phyloP scores from a whole-genome alignment of 2,113 vertebrate genomes.

The Rhinichthys klamathensis region DNA sequence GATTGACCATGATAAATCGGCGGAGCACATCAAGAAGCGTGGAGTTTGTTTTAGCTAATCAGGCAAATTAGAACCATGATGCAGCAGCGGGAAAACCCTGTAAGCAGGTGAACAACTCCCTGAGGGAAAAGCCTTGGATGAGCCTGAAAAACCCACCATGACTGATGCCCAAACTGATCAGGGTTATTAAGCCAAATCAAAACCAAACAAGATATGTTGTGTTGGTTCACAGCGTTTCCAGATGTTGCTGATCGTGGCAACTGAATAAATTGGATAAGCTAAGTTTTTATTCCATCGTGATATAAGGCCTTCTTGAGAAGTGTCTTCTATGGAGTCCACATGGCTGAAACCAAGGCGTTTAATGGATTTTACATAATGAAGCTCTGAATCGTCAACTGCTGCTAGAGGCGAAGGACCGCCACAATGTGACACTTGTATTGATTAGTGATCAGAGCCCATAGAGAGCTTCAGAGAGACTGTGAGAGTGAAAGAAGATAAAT shows the following conservation, averaged over 20 bases:
- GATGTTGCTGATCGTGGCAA: conserved; percentile 44
- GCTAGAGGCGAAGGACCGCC: background rate
- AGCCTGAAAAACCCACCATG: conserved; percentile 70
- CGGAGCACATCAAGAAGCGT: conserved; percentile 22
- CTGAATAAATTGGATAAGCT: conserved; percentile 49
- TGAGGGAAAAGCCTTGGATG: conserved; percentile 57
- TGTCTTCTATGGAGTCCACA: background rate
- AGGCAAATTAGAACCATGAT: conserved; percentile 66
- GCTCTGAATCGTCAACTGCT: conserved; percentile 10
- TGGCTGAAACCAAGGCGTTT: background rate
- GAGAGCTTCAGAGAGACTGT: conserved; percentile 12
- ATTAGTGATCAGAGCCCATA: conserved; percentile 33
- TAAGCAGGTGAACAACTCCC: conserved; percentile 41
- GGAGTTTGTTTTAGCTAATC: conserved; percentile 73
- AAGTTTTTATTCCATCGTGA: background rate
- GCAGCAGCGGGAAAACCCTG: conserved; percentile 26
- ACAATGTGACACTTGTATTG: conserved; percentile 28
- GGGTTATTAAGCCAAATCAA: conserved; percentile 75
- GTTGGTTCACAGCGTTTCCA: conserved; percentile 68
- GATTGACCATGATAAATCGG: conserved; percentile 15
- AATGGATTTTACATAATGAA: conserved; percentile 25
- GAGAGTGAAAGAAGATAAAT: conserved; percentile 8
- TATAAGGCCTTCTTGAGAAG: conserved; percentile 9
- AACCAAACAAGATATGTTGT: conserved; percentile 66
- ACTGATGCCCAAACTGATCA: conserved; percentile 73